Base-by-base conservation (phyloP, 2,113 vertebrate species). In the Apaloderma vittatum region DNA sequence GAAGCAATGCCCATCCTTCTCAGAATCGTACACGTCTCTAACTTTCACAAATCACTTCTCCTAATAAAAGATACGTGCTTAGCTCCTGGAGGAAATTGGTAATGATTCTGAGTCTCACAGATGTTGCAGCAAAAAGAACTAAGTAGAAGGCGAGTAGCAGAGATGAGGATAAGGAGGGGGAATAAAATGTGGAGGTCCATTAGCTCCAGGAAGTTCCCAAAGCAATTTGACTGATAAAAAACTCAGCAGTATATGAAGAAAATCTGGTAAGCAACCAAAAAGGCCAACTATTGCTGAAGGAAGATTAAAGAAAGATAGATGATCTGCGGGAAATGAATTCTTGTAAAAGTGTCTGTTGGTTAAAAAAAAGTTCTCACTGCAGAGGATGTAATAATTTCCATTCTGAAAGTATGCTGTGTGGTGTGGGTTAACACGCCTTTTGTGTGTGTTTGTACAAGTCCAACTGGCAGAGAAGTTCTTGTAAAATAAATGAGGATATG, bases 241-340 rank as follows among this genome's bases (percentile, higher is more conserved):
- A 61, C 5, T 70, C 62, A 37, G n/a, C 17, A 72, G 68, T 70
- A 81, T 40, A 34, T 19, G 49, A 70, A 90, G 37, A 81, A 90
- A 82, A 86, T 15, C 34, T 62, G 19, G 23, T 85, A 71, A 68
- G 22, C 2, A 37, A 70, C 40, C 36, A 49, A 82, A 88, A 90
- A 77, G 23, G 11, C 15, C n/a, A 92, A 52, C 36, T 80, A 6
- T 34, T 76, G 40, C 32, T 77, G 55, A 82, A 94, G 15, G 24
- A 86, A 95, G 79, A 86, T 86, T 75, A 83, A 86, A 77, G 12
- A 5, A 86, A 74, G 51, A 86, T 24, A 46, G 87, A 93, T 74
- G 46, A 79, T 49, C 54, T 79, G 36, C 61, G 13, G 29, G 29
- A 95, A 86, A 92, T 73, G 1, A 59, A 12, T 27, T 67, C 8